Conservation (phyloP, 2,888 invertebrate species). For the Argyra leucocephala region DNA sequence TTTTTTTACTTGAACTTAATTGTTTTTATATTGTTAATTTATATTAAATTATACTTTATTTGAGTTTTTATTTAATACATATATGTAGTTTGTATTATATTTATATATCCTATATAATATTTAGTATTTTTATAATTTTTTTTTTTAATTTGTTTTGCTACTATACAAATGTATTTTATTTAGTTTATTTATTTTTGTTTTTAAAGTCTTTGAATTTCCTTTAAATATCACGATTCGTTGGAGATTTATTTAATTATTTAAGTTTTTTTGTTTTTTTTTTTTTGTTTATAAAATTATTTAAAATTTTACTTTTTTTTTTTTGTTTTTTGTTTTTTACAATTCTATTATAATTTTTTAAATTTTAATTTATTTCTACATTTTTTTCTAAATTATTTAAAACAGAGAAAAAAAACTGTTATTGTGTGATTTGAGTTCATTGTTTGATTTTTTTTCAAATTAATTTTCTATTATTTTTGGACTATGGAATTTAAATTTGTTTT, state of each 20-base stretch:
- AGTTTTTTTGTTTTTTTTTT: slow-evolving; percentile 21
- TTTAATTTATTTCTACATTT: too few species aligned
- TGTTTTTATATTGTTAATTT: too few species aligned
- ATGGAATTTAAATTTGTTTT: too few species aligned
- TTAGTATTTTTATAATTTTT: neutral
- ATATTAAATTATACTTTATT: too few species aligned
- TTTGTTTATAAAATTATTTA: slow-evolving; percentile 15
- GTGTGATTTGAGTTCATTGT: too few species aligned
- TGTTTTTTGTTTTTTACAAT: slow-evolving; percentile 26
- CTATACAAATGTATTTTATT: slow-evolving; percentile 14
- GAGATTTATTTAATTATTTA: slow-evolving; percentile 18
- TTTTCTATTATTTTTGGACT: too few species aligned
- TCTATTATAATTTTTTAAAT: neutral
- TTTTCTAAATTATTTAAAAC: too few species aligned
- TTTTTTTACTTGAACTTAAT: too few species aligned
- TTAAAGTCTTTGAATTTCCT: slow-evolving; percentile 16
- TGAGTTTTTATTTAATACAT: neutral
- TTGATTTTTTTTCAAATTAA: too few species aligned
- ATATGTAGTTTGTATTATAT: neutral
- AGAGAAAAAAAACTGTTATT: too few species aligned
- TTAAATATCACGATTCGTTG: slow-evolving; percentile 16
- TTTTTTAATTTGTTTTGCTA: neutral
- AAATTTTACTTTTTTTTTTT: slow-evolving; percentile 24
- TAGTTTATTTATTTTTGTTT: slow-evolving; percentile 16
- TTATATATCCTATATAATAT: neutral